Percentiles rank a stretch among this genome's conserved stretches.
phyloP scores from a whole-genome alignment of 2,797 vertebrate genomes.

The Phalloptychus januarius region DNA sequence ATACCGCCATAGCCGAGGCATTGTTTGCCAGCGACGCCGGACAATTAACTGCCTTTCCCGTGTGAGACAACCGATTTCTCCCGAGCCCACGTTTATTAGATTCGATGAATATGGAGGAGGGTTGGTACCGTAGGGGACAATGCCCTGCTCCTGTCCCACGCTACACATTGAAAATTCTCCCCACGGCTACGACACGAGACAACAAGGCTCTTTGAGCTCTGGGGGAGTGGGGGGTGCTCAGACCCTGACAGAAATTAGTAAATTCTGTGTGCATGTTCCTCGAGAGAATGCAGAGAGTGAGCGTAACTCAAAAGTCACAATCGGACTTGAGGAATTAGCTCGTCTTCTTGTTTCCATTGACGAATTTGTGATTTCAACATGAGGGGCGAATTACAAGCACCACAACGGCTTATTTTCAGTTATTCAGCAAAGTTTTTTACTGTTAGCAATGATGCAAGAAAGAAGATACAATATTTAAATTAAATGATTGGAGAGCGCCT shows the following conservation, averaged over 20 bases:
- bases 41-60: conserved; percentile 65
- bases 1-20: conserved; percentile 47
- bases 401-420: background rate
- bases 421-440: background rate
- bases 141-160: conserved; percentile 61
- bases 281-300: conserved; percentile 12
- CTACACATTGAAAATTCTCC: conserved; percentile 56
- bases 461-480: background rate
- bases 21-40: conserved; percentile 61
- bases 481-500: background rate
- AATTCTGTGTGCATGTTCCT: conserved; percentile 29
- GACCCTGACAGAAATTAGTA: conserved; percentile 14
- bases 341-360: background rate
- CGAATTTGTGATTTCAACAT: background rate
- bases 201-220: conserved; percentile 63
- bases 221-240: conserved; percentile 1
- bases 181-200: conserved; percentile 56
- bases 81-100: conserved; percentile 71
- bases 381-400: no score
- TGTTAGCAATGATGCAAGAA: background rate
- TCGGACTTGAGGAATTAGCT: background rate
- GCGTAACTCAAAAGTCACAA: conserved; percentile 9
- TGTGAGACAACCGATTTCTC: conserved; percentile 62
- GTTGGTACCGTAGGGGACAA: conserved; percentile 57
- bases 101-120: conserved; percentile 80